Evolutionary conservation across 2,888 invertebrate genomes (phyloP).

Genomic region (Tetrapedia diversipes): DNA sequence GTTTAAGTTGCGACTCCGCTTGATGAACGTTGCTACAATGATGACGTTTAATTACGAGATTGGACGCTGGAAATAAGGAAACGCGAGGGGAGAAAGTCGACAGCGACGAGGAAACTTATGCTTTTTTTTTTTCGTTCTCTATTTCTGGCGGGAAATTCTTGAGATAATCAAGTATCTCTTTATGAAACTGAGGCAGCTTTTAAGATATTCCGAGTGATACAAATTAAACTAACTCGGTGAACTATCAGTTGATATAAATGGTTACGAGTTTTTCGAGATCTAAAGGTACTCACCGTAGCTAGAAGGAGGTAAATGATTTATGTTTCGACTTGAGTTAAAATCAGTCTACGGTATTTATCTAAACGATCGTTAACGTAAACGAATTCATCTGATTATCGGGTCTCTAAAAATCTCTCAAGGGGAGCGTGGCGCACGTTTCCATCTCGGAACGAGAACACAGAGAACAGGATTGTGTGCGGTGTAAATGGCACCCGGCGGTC

Average conservation of each 20-base stretch:
- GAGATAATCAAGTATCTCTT: conserved; percentile 42
- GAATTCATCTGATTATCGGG: background rate
- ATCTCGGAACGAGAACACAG: conserved; percentile 31
- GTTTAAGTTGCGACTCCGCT: conserved; percentile 50
- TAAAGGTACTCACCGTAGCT: no score
- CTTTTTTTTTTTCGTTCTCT: conserved; percentile 19
- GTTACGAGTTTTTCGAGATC: no score
- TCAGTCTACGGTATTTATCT: no score
- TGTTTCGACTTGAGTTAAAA: no score
- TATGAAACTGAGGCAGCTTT: conserved; percentile 14
- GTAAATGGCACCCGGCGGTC: conserved; percentile 48
- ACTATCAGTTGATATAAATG: no score
- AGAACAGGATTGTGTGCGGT: conserved; percentile 30
- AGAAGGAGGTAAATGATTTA: no score
- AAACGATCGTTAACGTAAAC: background rate
- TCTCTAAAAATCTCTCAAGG: conserved; percentile 4
- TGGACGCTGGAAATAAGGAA: conserved; percentile 51
- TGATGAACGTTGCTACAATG: conserved; percentile 59
- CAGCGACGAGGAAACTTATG: conserved; percentile 30
- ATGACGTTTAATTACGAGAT: conserved; percentile 58
- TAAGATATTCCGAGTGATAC: background rate
- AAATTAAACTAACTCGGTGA: conserved; percentile 31
- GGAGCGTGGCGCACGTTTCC: conserved; percentile 14
- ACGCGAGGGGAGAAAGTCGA: conserved; percentile 7
- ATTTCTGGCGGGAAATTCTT: conserved; percentile 35